Evolutionary conservation across 1,140 invertebrate genomes (phyloP).

Genomic region (Galleria mellonella): DNA sequence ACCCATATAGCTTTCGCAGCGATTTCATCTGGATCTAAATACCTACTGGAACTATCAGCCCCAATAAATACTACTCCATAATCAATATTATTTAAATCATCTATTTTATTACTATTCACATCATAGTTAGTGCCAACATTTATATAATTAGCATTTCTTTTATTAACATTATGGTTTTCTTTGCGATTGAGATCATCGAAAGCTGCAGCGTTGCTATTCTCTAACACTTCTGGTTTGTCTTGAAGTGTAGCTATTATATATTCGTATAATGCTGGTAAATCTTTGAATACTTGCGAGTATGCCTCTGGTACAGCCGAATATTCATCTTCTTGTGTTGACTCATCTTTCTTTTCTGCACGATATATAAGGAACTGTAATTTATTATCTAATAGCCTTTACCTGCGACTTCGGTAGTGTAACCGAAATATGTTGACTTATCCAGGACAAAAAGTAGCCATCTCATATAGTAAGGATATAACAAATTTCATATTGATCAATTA

Average conservation of each 20-base stretch:
- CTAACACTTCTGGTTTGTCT: constrained; percentile 31
- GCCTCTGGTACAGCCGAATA: constrained; percentile 6
- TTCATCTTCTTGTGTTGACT: neutral
- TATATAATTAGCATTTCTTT: neutral
- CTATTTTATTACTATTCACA: too few species aligned
- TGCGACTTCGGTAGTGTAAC: too few species aligned
- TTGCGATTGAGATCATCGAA: constrained; percentile 17
- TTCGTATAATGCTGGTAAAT: constrained; percentile 28
- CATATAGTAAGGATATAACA: too few species aligned
- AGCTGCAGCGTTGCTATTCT: constrained; percentile 7
- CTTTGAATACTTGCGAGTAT: constrained; percentile 27
- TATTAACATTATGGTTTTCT: constrained; percentile 6
- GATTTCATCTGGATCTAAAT: constrained; percentile 17
- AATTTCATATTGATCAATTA: too few species aligned
- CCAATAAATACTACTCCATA: neutral
- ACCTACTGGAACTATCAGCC: constrained; percentile 4
- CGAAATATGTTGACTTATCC: too few species aligned
- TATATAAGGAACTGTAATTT: too few species aligned
- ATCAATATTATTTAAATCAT: too few species aligned
- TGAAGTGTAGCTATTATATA: constrained; percentile 25
- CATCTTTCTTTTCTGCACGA: neutral
- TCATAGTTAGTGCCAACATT: neutral
- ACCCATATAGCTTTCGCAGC: constrained; percentile 19
- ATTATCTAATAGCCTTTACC: too few species aligned
- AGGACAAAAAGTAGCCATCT: too few species aligned